Base-by-base conservation (phyloP, 2,888 invertebrate genomes). In the Molorchus minor region DNA sequence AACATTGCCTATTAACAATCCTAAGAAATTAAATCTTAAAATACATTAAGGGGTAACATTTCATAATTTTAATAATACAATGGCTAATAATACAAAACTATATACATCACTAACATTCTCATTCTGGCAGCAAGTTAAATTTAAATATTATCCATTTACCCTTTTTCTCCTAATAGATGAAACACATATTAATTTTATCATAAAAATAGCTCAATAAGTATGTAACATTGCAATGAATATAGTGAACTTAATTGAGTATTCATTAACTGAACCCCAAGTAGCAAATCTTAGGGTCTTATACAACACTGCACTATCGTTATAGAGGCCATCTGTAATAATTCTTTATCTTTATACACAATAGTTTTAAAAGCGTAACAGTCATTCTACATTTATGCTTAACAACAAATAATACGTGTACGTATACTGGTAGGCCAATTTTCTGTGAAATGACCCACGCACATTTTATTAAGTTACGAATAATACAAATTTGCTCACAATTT, bases 61-160 rank as follows among this genome's bases (percentile, higher is more conserved):
- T 70, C 58, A 62, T 61, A 53, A 64, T 55, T 61, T 61, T 64
- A 71, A 67, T 70, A 65, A 69, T 70, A 71, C 70, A 71, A 70
- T 68, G 67, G 71, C 72, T 75, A 75, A 70, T 71, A 71, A 73
- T 76, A 76, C 74, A 76, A 76, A 76, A 76, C 75, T 76, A 76
- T 76, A 71, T 76, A 76, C 76, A 75, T 72, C 69, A 73, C 73
- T 73, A 73, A 73, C 71, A 65, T 63, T 72, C 64, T 69, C 62
- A 63, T 49, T 59, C 58, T 58, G 61, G 62, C 63, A 64, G 55
- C 66, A 55, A 38, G n/a, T n/a, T n/a, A n/a, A n/a, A 5, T 3
- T 56, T 56, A 33, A 56, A 49, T 49, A 52, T 57, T 58, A 58
- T 57, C 61, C 64, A 66, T 66, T 67, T 64, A 66, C 69, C 70